Conservation (phyloP, 2,888 invertebrate species). For the Celastrina argiolus region DNA sequence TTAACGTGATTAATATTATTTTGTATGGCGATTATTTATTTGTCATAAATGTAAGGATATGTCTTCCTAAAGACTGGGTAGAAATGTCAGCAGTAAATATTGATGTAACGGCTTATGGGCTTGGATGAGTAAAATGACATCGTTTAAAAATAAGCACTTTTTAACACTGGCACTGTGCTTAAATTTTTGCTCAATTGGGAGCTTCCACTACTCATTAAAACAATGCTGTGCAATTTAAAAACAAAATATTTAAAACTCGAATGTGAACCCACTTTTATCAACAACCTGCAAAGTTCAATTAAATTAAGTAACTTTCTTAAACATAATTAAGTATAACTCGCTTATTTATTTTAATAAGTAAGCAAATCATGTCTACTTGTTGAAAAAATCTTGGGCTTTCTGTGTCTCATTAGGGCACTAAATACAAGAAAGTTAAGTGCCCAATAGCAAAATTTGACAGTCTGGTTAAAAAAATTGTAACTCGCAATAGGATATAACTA, state of each 20-base stretch:
- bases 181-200: constrained; percentile 61
- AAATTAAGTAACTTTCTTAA: not conserved
- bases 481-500: not conserved
- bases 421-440: not conserved
- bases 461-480: not conserved
- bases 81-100: constrained; percentile 24
- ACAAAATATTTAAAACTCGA: not conserved
- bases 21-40: constrained; percentile 23
- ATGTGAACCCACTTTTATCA: not conserved
- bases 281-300: not conserved
- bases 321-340: not conserved
- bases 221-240: constrained; percentile 27
- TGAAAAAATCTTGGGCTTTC: not conserved
- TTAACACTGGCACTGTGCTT: constrained; percentile 34
- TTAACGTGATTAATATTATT: constrained; percentile 24
- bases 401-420: not conserved
- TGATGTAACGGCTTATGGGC: constrained; percentile 28
- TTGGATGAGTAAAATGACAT: constrained; percentile 24
- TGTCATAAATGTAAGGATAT: constrained; percentile 28
- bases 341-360: not conserved
- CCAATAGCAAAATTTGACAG: not conserved
- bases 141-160: constrained; percentile 25
- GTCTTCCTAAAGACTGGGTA: constrained; percentile 34
- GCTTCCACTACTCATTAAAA: constrained; percentile 47
- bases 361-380: not conserved